Conservation (phyloP, 2,113 vertebrate species). For the Nothoprocta pentlandii region DNA sequence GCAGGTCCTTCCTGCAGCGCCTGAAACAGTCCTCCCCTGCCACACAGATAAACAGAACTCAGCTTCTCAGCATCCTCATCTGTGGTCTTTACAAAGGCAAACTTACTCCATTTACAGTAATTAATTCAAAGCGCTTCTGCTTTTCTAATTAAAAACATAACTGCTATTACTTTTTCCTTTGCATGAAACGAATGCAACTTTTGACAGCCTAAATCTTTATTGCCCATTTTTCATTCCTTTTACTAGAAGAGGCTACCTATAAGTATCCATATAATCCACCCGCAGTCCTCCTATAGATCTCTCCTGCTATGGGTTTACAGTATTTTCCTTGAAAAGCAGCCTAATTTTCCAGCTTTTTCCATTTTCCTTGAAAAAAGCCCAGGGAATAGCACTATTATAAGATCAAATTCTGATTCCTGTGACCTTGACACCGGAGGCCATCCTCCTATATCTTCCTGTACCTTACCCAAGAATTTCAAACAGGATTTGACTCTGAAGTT, state of each 20-base stretch:
- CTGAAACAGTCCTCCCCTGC: background rate
- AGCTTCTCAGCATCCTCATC: background rate
- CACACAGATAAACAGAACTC: background rate
- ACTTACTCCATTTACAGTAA: background rate
- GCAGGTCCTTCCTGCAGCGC: background rate
- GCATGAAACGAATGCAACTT: background rate
- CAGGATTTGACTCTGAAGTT: background rate
- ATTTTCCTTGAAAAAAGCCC: background rate
- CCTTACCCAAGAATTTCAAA: background rate
- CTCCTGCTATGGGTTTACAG: background rate
- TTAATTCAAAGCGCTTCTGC: background rate
- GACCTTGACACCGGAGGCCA: background rate
- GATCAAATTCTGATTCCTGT: background rate
- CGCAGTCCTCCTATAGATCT: background rate
- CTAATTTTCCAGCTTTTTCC: background rate
- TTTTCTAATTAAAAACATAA: background rate
- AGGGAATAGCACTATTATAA: background rate
- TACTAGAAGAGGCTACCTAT: background rate
- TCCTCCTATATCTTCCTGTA: background rate
- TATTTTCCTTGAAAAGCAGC: background rate
- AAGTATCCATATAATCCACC: background rate
- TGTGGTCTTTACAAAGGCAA: background rate
- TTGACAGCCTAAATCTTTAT: background rate
- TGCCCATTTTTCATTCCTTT: background rate
- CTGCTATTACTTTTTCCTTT: background rate